Percentiles rank a stretch among this genome's conserved stretches.
Conservation (phyloP, 2,888 invertebrate genomes). For the Torymus auratus region DNA sequence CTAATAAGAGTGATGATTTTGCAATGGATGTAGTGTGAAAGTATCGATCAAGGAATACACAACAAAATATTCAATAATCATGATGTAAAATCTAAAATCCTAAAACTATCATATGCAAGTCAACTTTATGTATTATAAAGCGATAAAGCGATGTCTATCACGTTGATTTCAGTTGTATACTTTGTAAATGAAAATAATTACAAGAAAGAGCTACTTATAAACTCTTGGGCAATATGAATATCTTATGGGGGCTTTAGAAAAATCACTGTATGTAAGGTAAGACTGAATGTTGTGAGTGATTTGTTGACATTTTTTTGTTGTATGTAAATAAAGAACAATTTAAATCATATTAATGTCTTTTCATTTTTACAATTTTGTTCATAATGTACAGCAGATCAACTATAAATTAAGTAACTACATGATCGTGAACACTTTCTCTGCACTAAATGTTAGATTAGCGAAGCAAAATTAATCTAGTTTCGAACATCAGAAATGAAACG, state of each 20-base stretch:
- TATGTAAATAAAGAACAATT: constrained; percentile 69
- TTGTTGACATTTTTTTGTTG: constrained; percentile 67
- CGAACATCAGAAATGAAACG: background rate
- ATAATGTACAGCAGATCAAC: constrained; percentile 16
- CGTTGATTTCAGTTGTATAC: constrained; percentile 31
- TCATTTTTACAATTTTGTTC: constrained; percentile 28
- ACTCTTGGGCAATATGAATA: constrained; percentile 21
- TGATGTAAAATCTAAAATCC: constrained; percentile 17
- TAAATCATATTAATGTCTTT: constrained; percentile 43
- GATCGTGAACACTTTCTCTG: background rate
- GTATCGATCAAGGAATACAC: constrained; percentile 7
- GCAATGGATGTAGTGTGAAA: constrained; percentile 14
- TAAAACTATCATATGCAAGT: constrained; percentile 31
- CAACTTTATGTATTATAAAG: constrained; percentile 33
- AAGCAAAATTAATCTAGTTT: background rate
- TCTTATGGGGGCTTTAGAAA: constrained; percentile 48
- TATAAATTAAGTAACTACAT: constrained; percentile 12
- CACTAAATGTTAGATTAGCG: background rate
- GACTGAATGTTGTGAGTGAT: constrained; percentile 63
- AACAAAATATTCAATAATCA: constrained; percentile 9
- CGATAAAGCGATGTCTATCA: background rate
- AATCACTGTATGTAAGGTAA: constrained; percentile 57
- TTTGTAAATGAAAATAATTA: constrained; percentile 35
- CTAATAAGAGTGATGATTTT: constrained; percentile 21
- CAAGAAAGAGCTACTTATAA: constrained; percentile 7